Conservation (phyloP, 1,140 invertebrate genomes). For the Drusus annulatus region DNA sequence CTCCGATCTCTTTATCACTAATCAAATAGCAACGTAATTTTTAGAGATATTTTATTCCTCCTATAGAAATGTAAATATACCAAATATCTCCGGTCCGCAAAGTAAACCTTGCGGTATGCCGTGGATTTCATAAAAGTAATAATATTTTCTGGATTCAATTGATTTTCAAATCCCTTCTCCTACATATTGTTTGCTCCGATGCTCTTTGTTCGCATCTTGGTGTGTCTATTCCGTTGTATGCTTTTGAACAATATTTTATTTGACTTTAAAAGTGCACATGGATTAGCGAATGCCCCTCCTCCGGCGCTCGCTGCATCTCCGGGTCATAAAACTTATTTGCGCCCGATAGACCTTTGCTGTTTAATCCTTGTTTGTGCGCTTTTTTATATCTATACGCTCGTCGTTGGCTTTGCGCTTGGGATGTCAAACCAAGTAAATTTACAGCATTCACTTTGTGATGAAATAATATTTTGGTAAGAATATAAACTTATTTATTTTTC, state of each 20-base stretch:
- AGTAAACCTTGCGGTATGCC: too few species aligned
- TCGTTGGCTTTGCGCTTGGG: too few species aligned
- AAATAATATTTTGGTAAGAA: too few species aligned
- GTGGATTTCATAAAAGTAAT: neutral
- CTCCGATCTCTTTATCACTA: too few species aligned
- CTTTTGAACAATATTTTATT: slow-evolving; percentile 15
- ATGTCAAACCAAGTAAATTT: neutral
- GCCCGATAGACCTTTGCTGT: neutral
- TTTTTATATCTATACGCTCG: too few species aligned
- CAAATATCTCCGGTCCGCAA: too few species aligned
- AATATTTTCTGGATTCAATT: neutral
- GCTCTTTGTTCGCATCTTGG: neutral
- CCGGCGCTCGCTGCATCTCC: slow-evolving; percentile 22
- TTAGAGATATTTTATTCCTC: too few species aligned
- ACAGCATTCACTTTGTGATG: too few species aligned
- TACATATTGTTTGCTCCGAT: neutral
- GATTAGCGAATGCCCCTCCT: neutral
- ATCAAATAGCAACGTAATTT: too few species aligned
- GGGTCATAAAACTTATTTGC: slow-evolving; percentile 19
- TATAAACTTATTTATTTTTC: too few species aligned
- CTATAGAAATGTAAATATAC: too few species aligned
- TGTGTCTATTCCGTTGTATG: neutral
- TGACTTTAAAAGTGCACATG: slow-evolving; percentile 24
- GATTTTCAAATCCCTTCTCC: neutral
- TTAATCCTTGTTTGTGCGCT: slow-evolving; percentile 13